Evolutionary conservation across 2,113 vertebrate genomes (phyloP).

Genomic region (Physeter macrocephalus): DNA sequence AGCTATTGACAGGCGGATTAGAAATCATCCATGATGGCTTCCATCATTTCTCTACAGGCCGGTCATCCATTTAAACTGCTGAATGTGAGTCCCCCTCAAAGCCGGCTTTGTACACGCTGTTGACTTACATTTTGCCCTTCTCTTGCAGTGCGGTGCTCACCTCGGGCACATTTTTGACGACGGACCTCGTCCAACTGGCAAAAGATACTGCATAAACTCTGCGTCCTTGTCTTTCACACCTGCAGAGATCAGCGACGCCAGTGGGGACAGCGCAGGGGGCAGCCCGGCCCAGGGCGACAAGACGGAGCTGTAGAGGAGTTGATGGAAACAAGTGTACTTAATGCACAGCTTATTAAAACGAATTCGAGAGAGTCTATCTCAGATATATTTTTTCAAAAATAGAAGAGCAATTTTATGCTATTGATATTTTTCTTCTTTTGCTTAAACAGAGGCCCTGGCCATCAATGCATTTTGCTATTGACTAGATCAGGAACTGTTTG

Average conservation of each 20-base stretch:
- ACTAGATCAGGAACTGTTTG: constrained; percentile 49
- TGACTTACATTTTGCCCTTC: constrained; percentile 61
- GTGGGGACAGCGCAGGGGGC: not conserved
- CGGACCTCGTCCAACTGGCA: constrained; percentile 93
- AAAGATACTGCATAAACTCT: constrained; percentile 97
- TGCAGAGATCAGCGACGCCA: constrained; percentile 64
- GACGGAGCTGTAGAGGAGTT: constrained; percentile 75
- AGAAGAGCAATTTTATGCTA: constrained; percentile 74
- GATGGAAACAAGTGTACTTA: constrained; percentile 48
- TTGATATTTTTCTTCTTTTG: constrained; percentile 63
- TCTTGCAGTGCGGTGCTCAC: constrained; percentile 95
- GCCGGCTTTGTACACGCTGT: not conserved
- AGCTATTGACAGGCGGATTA: constrained; percentile 40
- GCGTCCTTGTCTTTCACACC: constrained; percentile 87
- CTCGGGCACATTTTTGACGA: constrained; percentile 98
- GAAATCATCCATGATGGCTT: constrained; percentile 41
- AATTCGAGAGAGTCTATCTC: constrained; percentile 69
- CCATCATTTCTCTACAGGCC: not conserved
- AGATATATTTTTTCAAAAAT: constrained; percentile 76
- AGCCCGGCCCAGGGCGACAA: constrained; percentile 71
- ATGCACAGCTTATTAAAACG: constrained; percentile 56
- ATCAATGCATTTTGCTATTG: constrained; percentile 63
- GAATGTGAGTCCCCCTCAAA: not conserved
- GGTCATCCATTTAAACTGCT: not conserved
- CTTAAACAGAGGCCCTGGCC: constrained; percentile 68